Percentiles rank a stretch among this genome's conserved stretches.
Evolutionary conservation across 2,797 vertebrate genomes (phyloP).

Genomic region (Setipinna tenuifilis): DNA sequence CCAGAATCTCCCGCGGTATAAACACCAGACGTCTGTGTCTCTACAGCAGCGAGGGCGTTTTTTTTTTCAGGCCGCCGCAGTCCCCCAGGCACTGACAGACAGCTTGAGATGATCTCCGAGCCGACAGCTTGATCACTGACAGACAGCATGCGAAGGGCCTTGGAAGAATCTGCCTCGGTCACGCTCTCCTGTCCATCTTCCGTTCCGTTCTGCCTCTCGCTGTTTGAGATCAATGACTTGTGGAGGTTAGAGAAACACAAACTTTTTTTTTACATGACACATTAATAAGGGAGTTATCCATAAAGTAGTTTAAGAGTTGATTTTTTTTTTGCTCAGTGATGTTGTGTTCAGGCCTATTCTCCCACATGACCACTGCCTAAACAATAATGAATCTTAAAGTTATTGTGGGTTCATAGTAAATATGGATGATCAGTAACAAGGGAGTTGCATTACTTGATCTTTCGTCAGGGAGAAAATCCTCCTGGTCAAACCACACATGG

Average conservation of each 20-base stretch:
- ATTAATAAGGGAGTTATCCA: too few relatives aligned
- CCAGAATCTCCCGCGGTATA: neutral
- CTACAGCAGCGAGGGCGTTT: neutral
- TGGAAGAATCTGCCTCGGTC: neutral
- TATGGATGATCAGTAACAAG: too few relatives aligned
- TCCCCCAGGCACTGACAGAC: neutral
- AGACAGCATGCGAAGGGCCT: neutral
- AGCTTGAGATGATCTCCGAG: neutral
- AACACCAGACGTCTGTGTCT: neutral
- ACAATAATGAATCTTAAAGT: too few relatives aligned
- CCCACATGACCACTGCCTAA: too few relatives aligned
- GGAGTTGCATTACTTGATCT: too few relatives aligned
- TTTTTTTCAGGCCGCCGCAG: neutral
- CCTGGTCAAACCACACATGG: too few relatives aligned
- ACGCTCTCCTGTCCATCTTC: neutral
- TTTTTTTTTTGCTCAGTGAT: too few relatives aligned
- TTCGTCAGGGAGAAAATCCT: too few relatives aligned
- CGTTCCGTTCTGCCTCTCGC: neutral
- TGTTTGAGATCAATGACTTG: neutral
- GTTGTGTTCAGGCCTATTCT: too few relatives aligned
- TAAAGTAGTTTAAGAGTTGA: too few relatives aligned
- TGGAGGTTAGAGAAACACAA: neutral
- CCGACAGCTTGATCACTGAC: conserved; percentile 5
- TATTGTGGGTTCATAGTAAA: too few relatives aligned
- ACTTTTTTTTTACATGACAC: neutral